Evolutionary conservation across 2,113 vertebrate genomes (phyloP).

Genomic region (Falco punctatus): DNA sequence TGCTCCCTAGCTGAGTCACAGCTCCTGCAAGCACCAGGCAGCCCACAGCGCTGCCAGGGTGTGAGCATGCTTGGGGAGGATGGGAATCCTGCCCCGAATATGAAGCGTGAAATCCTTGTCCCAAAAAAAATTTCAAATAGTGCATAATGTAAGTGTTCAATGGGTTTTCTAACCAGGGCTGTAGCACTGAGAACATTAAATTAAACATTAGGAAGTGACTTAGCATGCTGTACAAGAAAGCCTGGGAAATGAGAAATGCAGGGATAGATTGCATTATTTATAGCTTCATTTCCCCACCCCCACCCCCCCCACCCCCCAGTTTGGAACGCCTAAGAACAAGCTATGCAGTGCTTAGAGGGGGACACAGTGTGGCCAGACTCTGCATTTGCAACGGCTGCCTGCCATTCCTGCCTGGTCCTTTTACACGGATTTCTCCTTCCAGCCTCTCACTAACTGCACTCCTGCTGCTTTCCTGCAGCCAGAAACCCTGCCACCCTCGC

Average conservation of each 20-base stretch:
- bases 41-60: rapidly evolving
- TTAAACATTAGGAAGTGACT: slow-evolving; percentile 3
- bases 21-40: background rate
- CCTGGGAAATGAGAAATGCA: background rate
- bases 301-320: background rate
- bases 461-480: background rate
- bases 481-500: background rate
- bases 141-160: background rate
- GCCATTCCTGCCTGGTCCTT: background rate
- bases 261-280: slow-evolving; percentile 23
- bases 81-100: background rate
- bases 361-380: slow-evolving; percentile 36
- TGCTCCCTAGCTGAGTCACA: background rate
- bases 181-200: background rate
- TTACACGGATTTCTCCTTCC: rapidly evolving
- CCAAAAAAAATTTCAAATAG: background rate
- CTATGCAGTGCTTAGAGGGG: background rate
- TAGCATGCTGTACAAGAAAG: background rate
- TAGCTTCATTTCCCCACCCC: background rate
- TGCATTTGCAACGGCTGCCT: background rate
- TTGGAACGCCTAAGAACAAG: background rate
- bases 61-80: rapidly evolving
- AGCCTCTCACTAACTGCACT: background rate
- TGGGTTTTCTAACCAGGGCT: background rate
- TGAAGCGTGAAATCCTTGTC: background rate